Evolutionary conservation across 1,140 invertebrate genomes (phyloP).

Genomic region (Rhopalosiphum padi): DNA sequence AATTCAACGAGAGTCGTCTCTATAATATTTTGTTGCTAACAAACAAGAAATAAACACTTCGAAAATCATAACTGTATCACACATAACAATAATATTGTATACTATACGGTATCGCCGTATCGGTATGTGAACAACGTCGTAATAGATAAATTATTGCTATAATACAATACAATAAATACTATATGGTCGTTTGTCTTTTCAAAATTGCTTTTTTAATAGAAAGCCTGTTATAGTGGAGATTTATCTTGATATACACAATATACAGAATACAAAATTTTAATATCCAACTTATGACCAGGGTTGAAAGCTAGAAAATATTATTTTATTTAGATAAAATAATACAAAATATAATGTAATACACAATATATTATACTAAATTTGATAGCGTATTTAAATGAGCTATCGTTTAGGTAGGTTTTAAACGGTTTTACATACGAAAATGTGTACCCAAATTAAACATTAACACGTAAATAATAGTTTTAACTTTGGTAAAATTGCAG

Average conservation of each 20-base stretch:
- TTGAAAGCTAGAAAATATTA: background rate
- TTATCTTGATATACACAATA: background rate
- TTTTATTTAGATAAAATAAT: background rate
- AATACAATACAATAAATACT: background rate
- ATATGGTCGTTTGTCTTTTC: background rate
- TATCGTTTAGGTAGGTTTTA: background rate
- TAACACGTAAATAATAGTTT: background rate
- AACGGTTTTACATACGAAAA: background rate
- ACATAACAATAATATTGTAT: background rate
- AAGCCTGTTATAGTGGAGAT: background rate
- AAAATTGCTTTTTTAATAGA: slow-evolving; percentile 13
- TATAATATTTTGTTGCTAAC: background rate
- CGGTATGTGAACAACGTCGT: background rate
- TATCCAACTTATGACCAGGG: background rate
- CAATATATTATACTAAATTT: background rate
- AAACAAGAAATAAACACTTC: background rate
- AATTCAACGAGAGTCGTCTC: background rate
- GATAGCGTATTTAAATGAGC: background rate
- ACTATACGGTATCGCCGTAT: background rate
- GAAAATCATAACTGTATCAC: background rate
- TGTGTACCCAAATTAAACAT: background rate
- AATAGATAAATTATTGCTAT: background rate
- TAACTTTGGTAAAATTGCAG: background rate
- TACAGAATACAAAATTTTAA: background rate
- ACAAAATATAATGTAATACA: background rate